These are phyloP conservation scores for Danionella cerebrum DNA, from an alignment of 2,113 vertebrate genomes.

Conservation along the genomic window DNA sequence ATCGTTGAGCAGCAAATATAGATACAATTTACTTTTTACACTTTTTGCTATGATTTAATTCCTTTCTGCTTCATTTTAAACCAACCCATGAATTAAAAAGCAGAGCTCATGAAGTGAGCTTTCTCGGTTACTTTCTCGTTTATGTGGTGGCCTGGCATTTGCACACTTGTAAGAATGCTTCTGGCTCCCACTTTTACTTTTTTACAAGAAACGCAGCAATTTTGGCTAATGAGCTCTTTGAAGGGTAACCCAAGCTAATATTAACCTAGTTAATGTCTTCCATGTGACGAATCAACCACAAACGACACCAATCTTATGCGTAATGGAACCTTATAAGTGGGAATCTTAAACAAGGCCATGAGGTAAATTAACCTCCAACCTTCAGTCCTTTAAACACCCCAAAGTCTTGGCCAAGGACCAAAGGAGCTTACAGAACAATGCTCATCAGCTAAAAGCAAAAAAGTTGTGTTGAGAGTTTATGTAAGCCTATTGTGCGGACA, in stretches of 20 bases:
- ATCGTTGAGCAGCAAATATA: too few relatives aligned
- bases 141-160: background rate
- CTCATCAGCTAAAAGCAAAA: background rate
- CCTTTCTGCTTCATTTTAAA: too few relatives aligned
- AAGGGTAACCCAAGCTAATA: conserved; percentile 3
- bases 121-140: too few relatives aligned
- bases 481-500: conserved; percentile 13
- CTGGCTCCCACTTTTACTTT: background rate
- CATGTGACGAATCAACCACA: conserved; percentile 13
- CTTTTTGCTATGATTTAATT: too few relatives aligned
- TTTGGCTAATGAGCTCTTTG: conserved; percentile 14
- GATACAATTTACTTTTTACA: too few relatives aligned
- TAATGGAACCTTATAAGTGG: background rate
- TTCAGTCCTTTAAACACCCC: background rate
- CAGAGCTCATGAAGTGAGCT: too few relatives aligned
- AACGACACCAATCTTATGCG: conserved; percentile 2
- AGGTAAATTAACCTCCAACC: conserved; percentile 11
- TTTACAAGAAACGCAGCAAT: conserved; percentile 11
- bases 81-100: too few relatives aligned
- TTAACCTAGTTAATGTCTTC: conserved; percentile 4
- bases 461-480: background rate
- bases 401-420: background rate
- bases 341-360: conserved; percentile 3
- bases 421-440: background rate
- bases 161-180: background rate